A percentile compares a stretch with the other conserved stretches of the same genome.
phyloP scores from a whole-genome alignment of 2,797 vertebrate genomes.

The Enteromius treurensis region DNA sequence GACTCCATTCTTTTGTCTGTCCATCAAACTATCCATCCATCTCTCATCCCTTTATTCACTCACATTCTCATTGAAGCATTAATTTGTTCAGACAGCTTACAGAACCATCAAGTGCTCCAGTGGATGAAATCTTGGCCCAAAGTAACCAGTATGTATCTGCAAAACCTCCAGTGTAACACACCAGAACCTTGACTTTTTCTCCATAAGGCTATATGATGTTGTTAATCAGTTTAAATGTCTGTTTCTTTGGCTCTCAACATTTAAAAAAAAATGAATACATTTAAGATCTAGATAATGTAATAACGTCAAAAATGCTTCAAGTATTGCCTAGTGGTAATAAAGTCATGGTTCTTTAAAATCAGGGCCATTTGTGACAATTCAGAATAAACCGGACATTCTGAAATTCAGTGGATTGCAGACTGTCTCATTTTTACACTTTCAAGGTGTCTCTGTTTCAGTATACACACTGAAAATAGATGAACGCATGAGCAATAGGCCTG shows the following conservation, averaged over 20 bases:
- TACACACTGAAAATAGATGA: constrained; percentile 1
- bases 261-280: background rate
- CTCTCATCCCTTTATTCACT: constrained; percentile 62
- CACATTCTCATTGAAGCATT: constrained; percentile 76
- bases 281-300: background rate
- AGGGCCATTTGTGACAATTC: constrained; percentile 41
- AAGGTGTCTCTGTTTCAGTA: constrained; percentile 50
- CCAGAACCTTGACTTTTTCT: constrained; percentile 61
- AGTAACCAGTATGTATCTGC: constrained; percentile 83
- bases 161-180: constrained; percentile 64
- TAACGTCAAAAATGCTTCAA: background rate
- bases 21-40: constrained; percentile 50
- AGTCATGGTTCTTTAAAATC: constrained; percentile 45
- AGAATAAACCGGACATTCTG: constrained; percentile 23
- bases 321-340: constrained; percentile 19
- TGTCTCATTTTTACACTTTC: constrained; percentile 13
- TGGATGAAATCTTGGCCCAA: constrained; percentile 89
- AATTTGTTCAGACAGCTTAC: constrained; percentile 85
- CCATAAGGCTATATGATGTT: constrained; percentile 37
- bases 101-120: constrained; percentile 86
- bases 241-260: background rate
- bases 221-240: background rate
- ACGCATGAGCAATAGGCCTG: constrained; percentile 4
- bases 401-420: constrained; percentile 6
- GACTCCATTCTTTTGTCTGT: constrained; percentile 37